Evolutionary conservation across 2,888 invertebrate species (phyloP), one percentile per base, ranked within the genome.

Genomic region (Nemurella pictetii): DNA sequence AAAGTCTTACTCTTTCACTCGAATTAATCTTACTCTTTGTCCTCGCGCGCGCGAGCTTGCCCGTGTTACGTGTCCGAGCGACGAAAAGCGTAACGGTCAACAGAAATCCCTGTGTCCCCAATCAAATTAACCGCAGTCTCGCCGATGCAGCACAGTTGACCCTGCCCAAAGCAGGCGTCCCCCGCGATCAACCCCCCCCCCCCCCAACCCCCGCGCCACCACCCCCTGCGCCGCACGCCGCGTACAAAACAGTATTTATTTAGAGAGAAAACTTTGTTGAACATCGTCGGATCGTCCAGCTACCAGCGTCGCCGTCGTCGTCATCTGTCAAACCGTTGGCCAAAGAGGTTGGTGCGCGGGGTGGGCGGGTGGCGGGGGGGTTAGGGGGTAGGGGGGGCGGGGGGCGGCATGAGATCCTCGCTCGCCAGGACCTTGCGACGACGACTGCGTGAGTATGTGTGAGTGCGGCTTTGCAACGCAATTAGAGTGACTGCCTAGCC

Each of bases 381-480:
- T 15, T 28, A 28, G 72, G 12, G 25, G 4, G 72, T n/a, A 73
- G 73, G 83, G 15, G 75, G 85, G 74, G 83, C n/a, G 25, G 83
- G 83, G 83, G 83, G 28, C 75, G 29, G 27, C 27, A 0, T 28
- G 20, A 35, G 30, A 75, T 28, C 20, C 32, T 55, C 26, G 25
- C 32, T 29, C 35, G 4, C 20, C 55, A 73, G 26, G 27, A 28
- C 83, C 83, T 83, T 55, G 55, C 55, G 55, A 55, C 55, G 55
- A 55, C 55, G 55, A 55, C 32, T 15, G 81, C 3, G 81, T 30
- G 84, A 28, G 81, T 82, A 72, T 55, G 83, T 77, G 82, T 55
- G 81, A 55, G 75, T 80, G 87, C 85, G 86, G 89, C 89, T 90
- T 90, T 89, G 90, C 90, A 89, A 89, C 90, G 89, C 90, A 90